phyloP scores from a whole-genome alignment of 1,140 invertebrate species.

The Heliothis virescens region DNA sequence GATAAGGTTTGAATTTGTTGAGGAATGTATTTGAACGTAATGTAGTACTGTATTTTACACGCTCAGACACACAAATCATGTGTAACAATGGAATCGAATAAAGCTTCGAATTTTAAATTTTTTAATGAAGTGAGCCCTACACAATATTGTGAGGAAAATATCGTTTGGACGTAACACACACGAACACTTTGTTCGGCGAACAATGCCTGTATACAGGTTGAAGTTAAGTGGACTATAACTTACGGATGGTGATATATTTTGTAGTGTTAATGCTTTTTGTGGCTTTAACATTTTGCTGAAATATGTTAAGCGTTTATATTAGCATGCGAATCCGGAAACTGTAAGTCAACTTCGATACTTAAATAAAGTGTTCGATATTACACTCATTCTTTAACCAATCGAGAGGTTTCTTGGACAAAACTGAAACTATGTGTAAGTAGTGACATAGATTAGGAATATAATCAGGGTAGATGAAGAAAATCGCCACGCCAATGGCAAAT shows the following conservation, averaged over 20 bases:
- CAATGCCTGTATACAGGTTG: conserved; percentile 34
- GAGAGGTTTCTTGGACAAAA: too few species aligned
- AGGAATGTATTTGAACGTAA: conserved; percentile 59
- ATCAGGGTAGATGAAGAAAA: too few species aligned
- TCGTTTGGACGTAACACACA: conserved; percentile 63
- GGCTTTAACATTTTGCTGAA: neutral
- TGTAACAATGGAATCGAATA: conserved; percentile 75
- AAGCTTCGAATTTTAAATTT: conserved; percentile 77
- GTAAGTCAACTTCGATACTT: neutral
- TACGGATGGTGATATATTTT: conserved; percentile 27
- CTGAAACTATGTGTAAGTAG: too few species aligned
- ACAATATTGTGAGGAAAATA: conserved; percentile 79
- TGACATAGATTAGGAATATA: too few species aligned
- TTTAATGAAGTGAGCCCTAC: conserved; percentile 80
- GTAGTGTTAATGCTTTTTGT: conserved; percentile 3
- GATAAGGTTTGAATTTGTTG: conserved; percentile 61
- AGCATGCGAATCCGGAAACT: neutral
- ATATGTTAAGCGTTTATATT: conserved; percentile 7
- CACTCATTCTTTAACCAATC: too few species aligned
- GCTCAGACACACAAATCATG: conserved; percentile 78
- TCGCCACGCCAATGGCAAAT: too few species aligned
- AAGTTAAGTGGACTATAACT: neutral
- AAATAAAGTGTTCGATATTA: too few species aligned
- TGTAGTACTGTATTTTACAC: conserved; percentile 70
- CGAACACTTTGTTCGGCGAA: conserved; percentile 43